Conservation (phyloP, 2,888 invertebrate genomes). For the Rhorus exstirpatorius region DNA sequence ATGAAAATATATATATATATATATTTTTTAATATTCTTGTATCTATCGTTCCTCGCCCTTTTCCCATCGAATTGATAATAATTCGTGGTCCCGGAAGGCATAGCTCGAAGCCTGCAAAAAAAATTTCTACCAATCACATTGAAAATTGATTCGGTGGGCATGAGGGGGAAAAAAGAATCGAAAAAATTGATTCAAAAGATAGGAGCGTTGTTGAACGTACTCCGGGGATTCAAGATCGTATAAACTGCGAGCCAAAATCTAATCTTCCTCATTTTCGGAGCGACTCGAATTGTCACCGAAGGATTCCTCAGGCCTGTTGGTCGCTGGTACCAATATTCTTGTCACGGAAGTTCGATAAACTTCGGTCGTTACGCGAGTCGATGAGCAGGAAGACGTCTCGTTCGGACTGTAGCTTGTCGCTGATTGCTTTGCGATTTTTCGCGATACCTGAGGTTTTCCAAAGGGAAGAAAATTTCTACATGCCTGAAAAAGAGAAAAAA, state of each 20-base stretch:
- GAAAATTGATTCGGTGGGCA: background rate
- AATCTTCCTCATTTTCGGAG: constrained; percentile 87
- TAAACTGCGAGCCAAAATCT: constrained; percentile 90
- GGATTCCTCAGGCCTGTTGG: constrained; percentile 41
- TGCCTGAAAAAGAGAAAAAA: constrained; percentile 32
- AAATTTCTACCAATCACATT: background rate
- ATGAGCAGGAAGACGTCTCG: constrained; percentile 36
- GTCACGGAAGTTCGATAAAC: constrained; percentile 61
- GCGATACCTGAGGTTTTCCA: constrained; percentile 59
- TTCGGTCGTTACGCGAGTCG: constrained; percentile 51
- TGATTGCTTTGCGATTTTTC: constrained; percentile 49
- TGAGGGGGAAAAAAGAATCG: background rate
- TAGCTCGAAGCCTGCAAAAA: constrained; percentile 49
- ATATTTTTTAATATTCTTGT: background rate
- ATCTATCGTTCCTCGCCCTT: constrained; percentile 51
- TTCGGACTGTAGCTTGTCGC: constrained; percentile 29
- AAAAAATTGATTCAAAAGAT: background rate
- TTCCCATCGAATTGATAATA: constrained; percentile 39
- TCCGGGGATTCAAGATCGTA: constrained; percentile 89
- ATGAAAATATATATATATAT: constrained; percentile 22
- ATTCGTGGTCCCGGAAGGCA: constrained; percentile 39
- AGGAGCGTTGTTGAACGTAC: constrained; percentile 78
- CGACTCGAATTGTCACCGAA: constrained; percentile 88
- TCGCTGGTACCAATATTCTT: constrained; percentile 68
- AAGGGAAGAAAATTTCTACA: constrained; percentile 49